Base-by-base conservation (phyloP, 2,797 vertebrate genomes). In the Tokudaia tokunoshimensis region DNA sequence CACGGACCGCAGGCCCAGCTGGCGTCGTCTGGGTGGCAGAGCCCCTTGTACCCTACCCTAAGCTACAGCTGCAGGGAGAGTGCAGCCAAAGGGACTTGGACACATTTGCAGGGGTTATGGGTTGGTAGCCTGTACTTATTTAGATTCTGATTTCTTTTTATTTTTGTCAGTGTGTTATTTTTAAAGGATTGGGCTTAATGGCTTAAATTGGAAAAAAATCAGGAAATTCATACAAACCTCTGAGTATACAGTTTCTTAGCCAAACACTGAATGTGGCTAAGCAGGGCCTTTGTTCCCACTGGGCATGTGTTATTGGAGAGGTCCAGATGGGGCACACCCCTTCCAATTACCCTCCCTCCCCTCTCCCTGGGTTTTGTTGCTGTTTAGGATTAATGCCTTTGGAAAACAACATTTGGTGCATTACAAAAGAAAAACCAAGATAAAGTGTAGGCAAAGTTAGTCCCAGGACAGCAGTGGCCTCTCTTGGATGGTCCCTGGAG, bases 131-230 rank as follows among this genome's bases (percentile, higher is more conserved):
- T 29, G 0, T 63, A 19, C 15, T 89, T 94, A 24, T 3, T 83
- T 95, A 61, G 84, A 81, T 76, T 80, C 12, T n/a, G 50, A 37
- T 70, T 2, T 88, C 34, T 88, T 89, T 96, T 20, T 92, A 81
- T 92, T 91, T 92, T 95, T 92, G 26, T 37, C n/a, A 94, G 26
- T 41, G 22, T 47, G 6, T 65, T 95, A 29, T 94, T 94, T 96
- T 63, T 44, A 86, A 80, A 44, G 24, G 83, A 37, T 55, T 93
- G 88, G 26, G 80, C 20, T 79, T 86, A 84, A 12, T 93, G 74
- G 57, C 63, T 59, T 75, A 86, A 93, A 37, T n/a, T 83, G 52
- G 59, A 94, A 86, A 74, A 55, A 74, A 92, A 70, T 12, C 34
- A 80, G 17, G 17, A 81, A 65, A 88, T 61, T 74, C 24, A 15